A percentile compares a stretch with the other conserved stretches of the same genome.
phyloP scores from a whole-genome alignment of 1,140 invertebrate genomes.

The Aphelenchoides avenae region DNA sequence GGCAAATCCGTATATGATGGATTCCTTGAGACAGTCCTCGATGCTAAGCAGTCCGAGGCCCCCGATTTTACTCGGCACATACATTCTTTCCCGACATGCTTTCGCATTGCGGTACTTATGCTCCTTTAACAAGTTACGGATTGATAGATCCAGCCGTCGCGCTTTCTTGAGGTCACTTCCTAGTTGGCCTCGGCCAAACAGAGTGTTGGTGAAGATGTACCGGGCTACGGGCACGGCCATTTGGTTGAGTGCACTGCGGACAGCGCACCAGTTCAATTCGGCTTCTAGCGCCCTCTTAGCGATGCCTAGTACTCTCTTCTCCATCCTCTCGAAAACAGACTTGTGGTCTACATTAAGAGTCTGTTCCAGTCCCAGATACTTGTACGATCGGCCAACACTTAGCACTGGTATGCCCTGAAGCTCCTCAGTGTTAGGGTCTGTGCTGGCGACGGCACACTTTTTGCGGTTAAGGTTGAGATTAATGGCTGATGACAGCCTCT shows the following conservation, averaged over 20 bases:
- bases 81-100: neutral
- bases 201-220: conserved; percentile 24
- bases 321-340: conserved; percentile 19
- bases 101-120: conserved; percentile 16
- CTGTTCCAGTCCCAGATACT: conserved; percentile 32
- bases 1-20: conserved; percentile 17
- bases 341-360: conserved; percentile 2
- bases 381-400: conserved; percentile 3
- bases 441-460: conserved; percentile 17
- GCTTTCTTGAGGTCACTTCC: neutral
- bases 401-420: conserved; percentile 19
- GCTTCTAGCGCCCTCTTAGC: conserved; percentile 1
- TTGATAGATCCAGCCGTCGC: conserved; percentile 1
- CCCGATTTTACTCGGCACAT: neutral
- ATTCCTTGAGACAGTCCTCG: conserved; percentile 7
- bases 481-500: conserved; percentile 5
- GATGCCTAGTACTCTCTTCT: neutral
- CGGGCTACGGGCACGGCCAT: conserved; percentile 10
- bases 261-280: conserved; percentile 13
- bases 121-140: conserved; percentile 1
- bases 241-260: conserved; percentile 8
- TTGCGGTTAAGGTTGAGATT: conserved; percentile 16
- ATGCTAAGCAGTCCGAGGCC: conserved; percentile 15
- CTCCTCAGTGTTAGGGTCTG: neutral
- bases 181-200: conserved; percentile 17